A percentile compares a stretch with the other conserved stretches of the same genome.
Conservation (phyloP, 2,888 invertebrate genomes). For the Nebria brevicollis region DNA sequence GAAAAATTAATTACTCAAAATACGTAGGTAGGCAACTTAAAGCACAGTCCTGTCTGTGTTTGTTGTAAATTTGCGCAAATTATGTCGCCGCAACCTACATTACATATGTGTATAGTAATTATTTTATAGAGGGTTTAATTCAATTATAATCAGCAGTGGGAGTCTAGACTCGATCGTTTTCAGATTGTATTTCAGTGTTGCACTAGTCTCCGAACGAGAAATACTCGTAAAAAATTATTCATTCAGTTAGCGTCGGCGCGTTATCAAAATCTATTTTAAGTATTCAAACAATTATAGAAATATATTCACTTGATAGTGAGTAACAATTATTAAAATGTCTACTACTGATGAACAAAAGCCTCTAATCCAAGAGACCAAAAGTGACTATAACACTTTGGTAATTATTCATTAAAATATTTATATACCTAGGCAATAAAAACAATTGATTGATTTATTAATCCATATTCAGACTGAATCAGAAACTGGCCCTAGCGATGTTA, state of each 20-base stretch:
- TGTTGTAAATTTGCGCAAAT: neutral
- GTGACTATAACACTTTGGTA: slow-evolving; percentile 14
- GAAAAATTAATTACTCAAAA: neutral
- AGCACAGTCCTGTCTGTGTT: neutral
- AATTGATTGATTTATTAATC: neutral
- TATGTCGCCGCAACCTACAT: neutral
- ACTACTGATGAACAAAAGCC: slow-evolving; percentile 33
- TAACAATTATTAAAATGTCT: slow-evolving; percentile 15
- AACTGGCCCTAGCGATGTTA: slow-evolving; percentile 25
- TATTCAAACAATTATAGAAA: neutral
- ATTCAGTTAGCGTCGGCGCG: neutral
- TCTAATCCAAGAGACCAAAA: slow-evolving; percentile 8
- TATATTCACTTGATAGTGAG: neutral
- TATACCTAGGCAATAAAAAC: no score
- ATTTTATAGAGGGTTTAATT: neutral
- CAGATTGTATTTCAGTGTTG: neutral
- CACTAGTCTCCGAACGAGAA: neutral
- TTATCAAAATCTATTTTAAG: slow-evolving; percentile 2
- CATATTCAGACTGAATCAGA: slow-evolving; percentile 14
- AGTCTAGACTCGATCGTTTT: neutral
- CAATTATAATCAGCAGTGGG: neutral
- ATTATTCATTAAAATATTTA: neutral
- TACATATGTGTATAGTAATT: neutral
- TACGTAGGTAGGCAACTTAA: neutral
- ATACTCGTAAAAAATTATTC: neutral